Conservation (phyloP, 2,888 invertebrate genomes). For the Zygaena filipendulae region DNA sequence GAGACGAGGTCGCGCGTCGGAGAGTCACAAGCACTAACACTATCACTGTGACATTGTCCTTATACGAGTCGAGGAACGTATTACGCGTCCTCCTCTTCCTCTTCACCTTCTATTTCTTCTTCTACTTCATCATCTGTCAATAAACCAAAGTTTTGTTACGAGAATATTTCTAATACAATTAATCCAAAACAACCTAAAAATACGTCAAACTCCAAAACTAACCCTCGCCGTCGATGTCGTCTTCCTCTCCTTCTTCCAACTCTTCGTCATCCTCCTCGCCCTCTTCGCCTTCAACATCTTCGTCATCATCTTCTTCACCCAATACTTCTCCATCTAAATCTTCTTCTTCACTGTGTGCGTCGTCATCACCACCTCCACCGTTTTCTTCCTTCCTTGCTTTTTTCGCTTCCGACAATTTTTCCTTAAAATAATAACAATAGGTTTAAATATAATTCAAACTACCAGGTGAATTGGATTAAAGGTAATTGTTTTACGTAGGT, state of each 20-base stretch:
- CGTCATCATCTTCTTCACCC: constrained; percentile 72
- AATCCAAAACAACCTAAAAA: background rate
- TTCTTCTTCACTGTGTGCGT: constrained; percentile 72
- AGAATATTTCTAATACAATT: background rate
- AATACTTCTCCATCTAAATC: constrained; percentile 72
- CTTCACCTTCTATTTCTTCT: constrained; percentile 59
- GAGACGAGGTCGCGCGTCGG: constrained; percentile 56
- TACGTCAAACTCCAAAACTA: background rate
- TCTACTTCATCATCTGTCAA: constrained; percentile 65
- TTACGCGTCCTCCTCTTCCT: constrained; percentile 68
- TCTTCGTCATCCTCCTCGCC: constrained; percentile 74
- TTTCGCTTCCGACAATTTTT: constrained; percentile 79
- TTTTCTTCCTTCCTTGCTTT: constrained; percentile 85
- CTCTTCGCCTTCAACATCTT: constrained; percentile 71
- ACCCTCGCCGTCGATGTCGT: constrained; percentile 70
- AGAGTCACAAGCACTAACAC: constrained; percentile 65
- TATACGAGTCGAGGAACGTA: constrained; percentile 51
- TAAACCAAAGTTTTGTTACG: constrained; percentile 19
- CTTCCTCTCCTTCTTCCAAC: constrained; percentile 72
- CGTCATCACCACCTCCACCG: constrained; percentile 73
- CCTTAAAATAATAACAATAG: constrained; percentile 52
- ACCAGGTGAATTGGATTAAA: constrained; percentile 8
- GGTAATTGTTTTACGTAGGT: constrained; percentile 9
- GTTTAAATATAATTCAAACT: constrained; percentile 14
- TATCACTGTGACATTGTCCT: constrained; percentile 69